phyloP scores from a whole-genome alignment of 1,140 invertebrate species.

The Tribolium castaneum region DNA sequence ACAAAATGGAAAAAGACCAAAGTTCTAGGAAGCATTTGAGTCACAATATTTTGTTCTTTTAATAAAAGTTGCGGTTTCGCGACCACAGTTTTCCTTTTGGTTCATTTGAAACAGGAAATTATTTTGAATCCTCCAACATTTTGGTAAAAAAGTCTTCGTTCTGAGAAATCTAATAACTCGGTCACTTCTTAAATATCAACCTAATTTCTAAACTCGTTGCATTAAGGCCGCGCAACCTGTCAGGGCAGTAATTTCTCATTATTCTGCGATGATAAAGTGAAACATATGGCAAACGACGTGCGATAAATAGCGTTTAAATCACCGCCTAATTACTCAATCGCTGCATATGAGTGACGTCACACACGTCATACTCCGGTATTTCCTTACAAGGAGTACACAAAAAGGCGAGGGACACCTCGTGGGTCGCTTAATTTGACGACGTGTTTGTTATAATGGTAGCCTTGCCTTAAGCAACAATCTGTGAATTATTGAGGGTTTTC shows the following conservation, averaged over 20 bases:
- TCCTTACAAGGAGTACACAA: conserved; percentile 33
- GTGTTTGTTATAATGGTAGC: conserved; percentile 20
- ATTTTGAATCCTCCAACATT: no score
- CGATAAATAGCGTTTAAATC: neutral
- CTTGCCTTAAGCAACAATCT: conserved; percentile 12
- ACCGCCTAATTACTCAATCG: conserved; percentile 14
- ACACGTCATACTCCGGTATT: conserved; percentile 11
- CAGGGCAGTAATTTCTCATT: neutral
- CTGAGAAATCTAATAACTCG: no score
- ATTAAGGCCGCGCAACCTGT: neutral
- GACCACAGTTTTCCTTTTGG: neutral
- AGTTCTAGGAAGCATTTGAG: neutral
- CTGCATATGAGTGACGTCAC: conserved; percentile 22
- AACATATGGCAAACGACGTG: conserved; percentile 15
- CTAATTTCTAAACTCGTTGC: neutral
- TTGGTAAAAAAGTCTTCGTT: no score
- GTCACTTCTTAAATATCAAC: neutral
- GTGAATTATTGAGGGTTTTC: conserved; percentile 11
- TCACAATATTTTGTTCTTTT: neutral
- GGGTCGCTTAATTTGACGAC: conserved; percentile 14
- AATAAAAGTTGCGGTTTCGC: neutral
- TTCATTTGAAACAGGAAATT: no score
- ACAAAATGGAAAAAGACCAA: neutral
- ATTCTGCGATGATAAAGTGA: neutral
- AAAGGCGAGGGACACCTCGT: conserved; percentile 32